Evolutionary conservation across 2,888 invertebrate genomes (phyloP).

Genomic region (Eilema caniola): DNA sequence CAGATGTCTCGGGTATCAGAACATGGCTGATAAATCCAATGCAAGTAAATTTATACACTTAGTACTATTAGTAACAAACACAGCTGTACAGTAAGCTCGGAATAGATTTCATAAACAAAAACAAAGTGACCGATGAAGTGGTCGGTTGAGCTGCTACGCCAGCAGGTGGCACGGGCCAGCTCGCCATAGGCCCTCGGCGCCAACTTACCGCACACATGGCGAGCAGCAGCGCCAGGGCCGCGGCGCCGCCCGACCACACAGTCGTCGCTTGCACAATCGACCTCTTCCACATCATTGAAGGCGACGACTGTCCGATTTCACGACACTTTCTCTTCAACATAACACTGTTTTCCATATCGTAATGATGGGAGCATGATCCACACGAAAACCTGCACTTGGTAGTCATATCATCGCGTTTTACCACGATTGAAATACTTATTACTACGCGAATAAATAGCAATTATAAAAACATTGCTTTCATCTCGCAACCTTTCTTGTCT

Average conservation of each 20-base stretch:
- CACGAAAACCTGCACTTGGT: slow-evolving; percentile 45
- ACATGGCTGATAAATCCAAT: not conserved
- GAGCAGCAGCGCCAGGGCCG: slow-evolving; percentile 66
- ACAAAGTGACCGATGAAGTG: slow-evolving; percentile 23
- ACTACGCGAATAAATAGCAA: slow-evolving; percentile 34
- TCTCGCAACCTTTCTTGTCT: slow-evolving; percentile 36
- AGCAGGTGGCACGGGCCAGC: not conserved
- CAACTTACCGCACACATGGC: slow-evolving; percentile 69
- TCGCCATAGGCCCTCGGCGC: not conserved
- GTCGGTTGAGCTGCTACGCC: not conserved
- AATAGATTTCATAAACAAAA: slow-evolving; percentile 39
- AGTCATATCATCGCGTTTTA: slow-evolving; percentile 65
- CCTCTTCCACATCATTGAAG: slow-evolving; percentile 86
- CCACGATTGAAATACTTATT: slow-evolving; percentile 26
- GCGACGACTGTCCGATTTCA: slow-evolving; percentile 82
- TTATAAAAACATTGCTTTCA: slow-evolving; percentile 41
- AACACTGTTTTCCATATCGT: slow-evolving; percentile 56
- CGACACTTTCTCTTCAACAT: slow-evolving; percentile 83
- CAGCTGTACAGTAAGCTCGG: not conserved
- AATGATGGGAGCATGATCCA: slow-evolving; percentile 64
- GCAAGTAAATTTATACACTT: not conserved
- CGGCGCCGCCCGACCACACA: slow-evolving; percentile 59
- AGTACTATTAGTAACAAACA: not conserved
- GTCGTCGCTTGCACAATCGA: slow-evolving; percentile 82
- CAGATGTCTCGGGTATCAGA: not conserved